Evolutionary conservation across 92 coral and sea anemone genomes (phyloP), one percentile per base, ranked within the genome.

Genomic region (Meandrina meandrites): DNA sequence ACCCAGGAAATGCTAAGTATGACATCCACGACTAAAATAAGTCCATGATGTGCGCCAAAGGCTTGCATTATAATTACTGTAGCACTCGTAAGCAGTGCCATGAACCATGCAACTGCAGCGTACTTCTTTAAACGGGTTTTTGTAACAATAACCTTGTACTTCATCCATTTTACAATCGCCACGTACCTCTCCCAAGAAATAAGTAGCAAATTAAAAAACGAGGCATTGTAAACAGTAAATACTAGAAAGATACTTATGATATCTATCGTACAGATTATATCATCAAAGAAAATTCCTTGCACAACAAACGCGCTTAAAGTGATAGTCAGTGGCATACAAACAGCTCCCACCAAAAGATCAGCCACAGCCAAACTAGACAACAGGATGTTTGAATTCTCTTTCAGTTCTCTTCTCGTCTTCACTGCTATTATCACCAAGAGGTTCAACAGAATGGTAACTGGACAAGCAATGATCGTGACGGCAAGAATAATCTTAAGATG

Each of bases 91-190:
- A 11, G 4, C 16, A 78, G 17, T n/a, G 64, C 35, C 3, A 15
- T 2, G 11, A 78, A 5, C 81, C 81, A 78, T 8, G 66, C 37
- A 50, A 78, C 14, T 78, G 18, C 9, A 14, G 40, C 5, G 66
- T 10, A 31, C 36, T 54, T 78, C 16, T 8, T 78, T 16, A 78
- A 7, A 11, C 60, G 42, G 8, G 21, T 16, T 78, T 18, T 48
- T 27, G 81, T 78, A 16, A 78, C 81, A 48, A 78, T n/a, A n/a
- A 17, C 15, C 64, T 78, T 78, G 81, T 78, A 48, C 64, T 78
- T 8, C 5, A 1, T 27, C 81, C 62, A 78, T n/a, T n/a, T n/a
- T n/a, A n/a, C n/a, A n/a, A n/a, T n/a, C n/a, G n/a, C n/a, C n/a
- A n/a, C n/a, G n/a, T n/a, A n/a, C n/a, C n/a, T n/a, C n/a, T n/a